Evolutionary conservation across 1,140 invertebrate species (phyloP), one percentile per base, ranked within the genome.

Genomic region (Sycophaga agraensis): DNA sequence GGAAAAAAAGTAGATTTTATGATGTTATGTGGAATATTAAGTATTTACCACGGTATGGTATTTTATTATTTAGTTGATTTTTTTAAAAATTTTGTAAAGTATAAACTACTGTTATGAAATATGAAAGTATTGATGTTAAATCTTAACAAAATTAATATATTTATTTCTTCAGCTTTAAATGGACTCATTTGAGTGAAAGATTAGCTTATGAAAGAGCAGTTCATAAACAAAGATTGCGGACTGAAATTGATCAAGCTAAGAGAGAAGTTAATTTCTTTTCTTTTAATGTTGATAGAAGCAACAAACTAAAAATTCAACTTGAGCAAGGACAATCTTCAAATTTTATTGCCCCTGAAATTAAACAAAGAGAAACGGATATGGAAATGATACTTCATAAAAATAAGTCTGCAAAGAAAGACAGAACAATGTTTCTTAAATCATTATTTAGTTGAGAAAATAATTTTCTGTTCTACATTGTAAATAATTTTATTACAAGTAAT

Each of bases 1-100:
- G 90, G 69, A 94, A 94, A 73, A 90, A 87, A 66, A 93, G 89
- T 35, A 88, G 89, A 71, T 94, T 93, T 78, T 93, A 89, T 74
- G 95, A 96, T 72, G 87, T 87, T 75, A 83, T 97, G 37, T 99
- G 96, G 96, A 96, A 91, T 72, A 91, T 98, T 51, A 98, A 97
- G 80, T 99, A 98, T 79, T 84, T 99, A 54, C 88, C 90, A 7
- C 88, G 84, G 87, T 88, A 81, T n/a, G n/a, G n/a, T n/a, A n/a
- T n/a, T n/a, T n/a, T 50, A 39, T n/a, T 40, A 22, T 50, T 63
- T 42, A n/a, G n/a, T n/a, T n/a, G n/a, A 34, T 34, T 14, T 56
- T 49, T 28, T 31, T 35, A 31, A 6, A 6, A 31, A 31, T 31
- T 11, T 31, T 31, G 11, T 31, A 31, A 31, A 31, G 28, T 31